Base-by-base conservation (phyloP, 2,888 invertebrate species). In the Eupithecia subumbrata region DNA sequence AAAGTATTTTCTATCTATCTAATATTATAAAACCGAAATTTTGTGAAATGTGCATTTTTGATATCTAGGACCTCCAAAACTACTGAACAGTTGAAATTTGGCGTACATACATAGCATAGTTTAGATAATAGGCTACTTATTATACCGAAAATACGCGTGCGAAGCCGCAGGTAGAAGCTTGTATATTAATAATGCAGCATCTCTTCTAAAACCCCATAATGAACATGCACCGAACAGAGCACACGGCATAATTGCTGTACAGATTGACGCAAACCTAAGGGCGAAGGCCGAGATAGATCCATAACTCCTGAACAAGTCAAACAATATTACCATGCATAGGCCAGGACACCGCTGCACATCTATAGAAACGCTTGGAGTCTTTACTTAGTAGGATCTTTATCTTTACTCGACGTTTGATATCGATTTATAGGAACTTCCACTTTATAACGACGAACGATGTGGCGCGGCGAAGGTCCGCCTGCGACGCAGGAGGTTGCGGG, bases 211-310 rank as follows among this genome's bases (percentile, higher is more conserved):
- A 63, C 69, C 37, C 45, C 25, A 81, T 88, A 90, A 90, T 90
- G 87, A 90, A 88, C 86, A 85, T 84, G 85, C 86, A 84, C 81
- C 83, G 84, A 79, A 74, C 80, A 75, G 86, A 84, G 88, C 89
- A 87, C 86, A 89, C 88, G 87, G 87, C 85, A 88, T 92, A 92
- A 93, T 93, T 92, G 90, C 92, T 90, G 90, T 81, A 83, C 82
- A 87, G 89, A 90, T 92, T 92, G 92, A 92, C 92, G 92, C 90
- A 91, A 88, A 90, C 87, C 87, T 83, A 76, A 81, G 92, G 91
- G 81, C 90, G 92, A 80, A 87, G 92, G 92, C 83, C 92, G 92
- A 89, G 84, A 84, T 83, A 88, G 89, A 92, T 89, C 85, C 90
- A 92, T 92, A 90, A 92, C 89, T 92, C 90, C 86, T 81, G 80